phyloP scores from a whole-genome alignment of 2,888 invertebrate genomes.

The Scaptomyza cyrtandrae region DNA sequence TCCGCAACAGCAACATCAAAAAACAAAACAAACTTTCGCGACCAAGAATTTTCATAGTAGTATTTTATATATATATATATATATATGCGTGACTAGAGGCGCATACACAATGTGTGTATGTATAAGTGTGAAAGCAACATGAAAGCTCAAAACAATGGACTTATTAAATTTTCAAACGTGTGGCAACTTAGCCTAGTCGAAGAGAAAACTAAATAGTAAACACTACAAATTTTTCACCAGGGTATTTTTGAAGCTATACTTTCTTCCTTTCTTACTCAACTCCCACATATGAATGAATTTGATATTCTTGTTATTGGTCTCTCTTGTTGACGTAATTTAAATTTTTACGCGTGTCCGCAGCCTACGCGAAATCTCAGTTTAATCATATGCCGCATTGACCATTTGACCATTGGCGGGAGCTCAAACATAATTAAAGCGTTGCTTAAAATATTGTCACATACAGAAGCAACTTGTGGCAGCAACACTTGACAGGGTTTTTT shows the following conservation, averaged over 20 bases:
- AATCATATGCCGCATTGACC: not conserved
- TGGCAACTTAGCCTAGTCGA: not conserved
- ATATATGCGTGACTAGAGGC: not conserved
- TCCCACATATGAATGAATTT: constrained; percentile 17
- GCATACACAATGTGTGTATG: not conserved
- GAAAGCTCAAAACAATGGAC: constrained; percentile 7
- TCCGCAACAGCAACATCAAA: not conserved
- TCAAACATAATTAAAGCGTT: constrained; percentile 35
- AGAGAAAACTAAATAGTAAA: not conserved
- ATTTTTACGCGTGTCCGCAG: constrained; percentile 33
- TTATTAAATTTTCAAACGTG: constrained; percentile 36
- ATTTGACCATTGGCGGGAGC: not conserved
- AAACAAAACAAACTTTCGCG: constrained; percentile 1
- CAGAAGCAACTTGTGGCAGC: constrained; percentile 12
- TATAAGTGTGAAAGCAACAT: not conserved
- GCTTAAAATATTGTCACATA: constrained; percentile 30
- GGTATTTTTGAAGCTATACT: not conserved
- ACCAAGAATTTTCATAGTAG: constrained; percentile 5
- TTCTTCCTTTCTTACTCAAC: not conserved
- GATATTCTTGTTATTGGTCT: not conserved
- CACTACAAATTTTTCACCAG: not conserved
- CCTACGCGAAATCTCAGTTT: constrained; percentile 4
- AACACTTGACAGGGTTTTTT: not conserved
- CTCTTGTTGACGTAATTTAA: constrained; percentile 32
- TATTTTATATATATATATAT: no score